A percentile compares a stretch with the other conserved stretches of the same genome.
phyloP scores from a whole-genome alignment of 2,888 invertebrate genomes.

The Lucinisca nassula region DNA sequence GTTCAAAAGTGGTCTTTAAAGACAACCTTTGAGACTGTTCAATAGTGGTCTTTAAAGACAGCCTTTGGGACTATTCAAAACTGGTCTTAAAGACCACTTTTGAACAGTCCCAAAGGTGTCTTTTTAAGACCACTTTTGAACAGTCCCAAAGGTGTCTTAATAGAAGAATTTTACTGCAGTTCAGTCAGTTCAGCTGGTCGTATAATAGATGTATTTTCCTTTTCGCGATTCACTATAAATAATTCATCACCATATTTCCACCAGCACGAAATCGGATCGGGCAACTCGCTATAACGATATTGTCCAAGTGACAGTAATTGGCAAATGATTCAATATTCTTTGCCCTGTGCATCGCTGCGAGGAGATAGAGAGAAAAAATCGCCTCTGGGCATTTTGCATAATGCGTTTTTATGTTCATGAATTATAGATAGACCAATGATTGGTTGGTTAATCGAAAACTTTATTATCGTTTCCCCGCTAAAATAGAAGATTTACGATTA shows the following conservation, averaged over 20 bases:
- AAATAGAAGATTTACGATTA: neutral
- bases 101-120: too few species aligned
- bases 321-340: neutral
- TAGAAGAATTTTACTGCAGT: too few species aligned
- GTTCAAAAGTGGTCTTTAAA: too few species aligned
- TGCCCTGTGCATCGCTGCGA: neutral
- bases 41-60: too few species aligned
- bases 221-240: neutral
- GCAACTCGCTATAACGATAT: neutral
- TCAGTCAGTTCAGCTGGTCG: too few species aligned
- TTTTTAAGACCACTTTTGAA: too few species aligned
- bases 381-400: neutral
- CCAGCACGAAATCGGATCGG: neutral
- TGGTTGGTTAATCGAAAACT: neutral
- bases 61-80: too few species aligned
- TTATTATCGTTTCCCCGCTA: neutral
- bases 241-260: neutral
- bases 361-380: neutral
- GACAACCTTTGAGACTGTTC: too few species aligned
- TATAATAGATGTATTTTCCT: too few species aligned
- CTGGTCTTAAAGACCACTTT: too few species aligned
- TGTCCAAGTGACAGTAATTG: neutral
- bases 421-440: neutral
- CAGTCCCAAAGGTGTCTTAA: too few species aligned
- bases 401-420: slow-evolving; percentile 3